Conservation (phyloP, 2,888 invertebrate genomes). For the Pelosia muscerda region DNA sequence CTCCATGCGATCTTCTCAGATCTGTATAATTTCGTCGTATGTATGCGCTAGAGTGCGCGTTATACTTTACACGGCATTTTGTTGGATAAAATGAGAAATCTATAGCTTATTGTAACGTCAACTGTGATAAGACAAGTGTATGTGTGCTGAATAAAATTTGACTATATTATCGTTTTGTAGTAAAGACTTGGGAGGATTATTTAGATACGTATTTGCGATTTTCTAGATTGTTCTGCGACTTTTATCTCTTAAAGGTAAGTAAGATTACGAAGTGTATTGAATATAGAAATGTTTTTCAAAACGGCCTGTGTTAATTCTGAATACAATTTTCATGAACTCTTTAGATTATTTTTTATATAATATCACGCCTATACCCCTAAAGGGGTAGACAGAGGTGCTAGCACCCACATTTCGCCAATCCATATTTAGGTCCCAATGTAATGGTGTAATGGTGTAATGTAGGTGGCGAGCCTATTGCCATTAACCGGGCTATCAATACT, state of each 20-base stretch:
- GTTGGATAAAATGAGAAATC: constrained; percentile 64
- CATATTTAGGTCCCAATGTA: no score
- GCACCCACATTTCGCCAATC: no score
- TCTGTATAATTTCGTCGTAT: constrained; percentile 75
- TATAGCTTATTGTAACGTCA: constrained; percentile 56
- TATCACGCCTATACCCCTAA: no score
- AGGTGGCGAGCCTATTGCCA: no score
- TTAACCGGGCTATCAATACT: no score
- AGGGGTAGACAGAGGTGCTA: no score
- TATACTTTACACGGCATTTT: constrained; percentile 55
- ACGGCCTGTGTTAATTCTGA: not conserved
- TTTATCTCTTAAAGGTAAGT: not conserved
- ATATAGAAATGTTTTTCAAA: not conserved
- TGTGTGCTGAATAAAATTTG: constrained; percentile 48
- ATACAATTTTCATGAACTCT: not conserved
- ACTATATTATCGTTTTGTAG: constrained; percentile 35
- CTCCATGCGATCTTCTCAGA: constrained; percentile 47
- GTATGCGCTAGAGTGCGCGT: constrained; percentile 63
- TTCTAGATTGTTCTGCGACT: no score
- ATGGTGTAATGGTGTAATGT: no score
- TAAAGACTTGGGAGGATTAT: not conserved
- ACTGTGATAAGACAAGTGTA: constrained; percentile 31
- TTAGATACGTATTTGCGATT: not conserved
- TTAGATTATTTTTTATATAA: no score
- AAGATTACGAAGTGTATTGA: not conserved